Conservation (phyloP, 2,113 vertebrate genomes). For the Ahaetulla prasina region DNA sequence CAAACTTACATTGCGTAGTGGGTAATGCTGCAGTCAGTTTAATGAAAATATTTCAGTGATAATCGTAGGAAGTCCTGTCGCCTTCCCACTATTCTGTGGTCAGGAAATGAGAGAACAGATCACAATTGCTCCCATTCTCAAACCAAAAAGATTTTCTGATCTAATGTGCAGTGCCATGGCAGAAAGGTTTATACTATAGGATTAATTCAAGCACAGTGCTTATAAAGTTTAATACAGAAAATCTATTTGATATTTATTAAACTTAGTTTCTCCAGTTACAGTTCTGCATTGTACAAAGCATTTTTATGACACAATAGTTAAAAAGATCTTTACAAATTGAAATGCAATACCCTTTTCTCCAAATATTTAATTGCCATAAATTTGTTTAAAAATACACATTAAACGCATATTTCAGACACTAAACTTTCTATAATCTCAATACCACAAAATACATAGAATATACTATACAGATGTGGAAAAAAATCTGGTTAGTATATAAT, state of each 20-base stretch:
- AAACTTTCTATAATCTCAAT: conserved; percentile 96
- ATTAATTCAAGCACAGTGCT: conserved; percentile 34
- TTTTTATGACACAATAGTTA: conserved; percentile 85
- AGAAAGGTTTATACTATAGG: neutral
- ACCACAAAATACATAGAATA: conserved; percentile 99
- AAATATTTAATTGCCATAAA: conserved; percentile 87
- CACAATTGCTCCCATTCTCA: neutral
- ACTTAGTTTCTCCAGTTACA: conserved; percentile 85
- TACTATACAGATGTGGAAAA: conserved; percentile 94
- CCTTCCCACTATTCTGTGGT: neutral
- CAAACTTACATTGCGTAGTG: neutral
- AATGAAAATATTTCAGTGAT: neutral
- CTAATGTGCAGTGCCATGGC: fast-evolving
- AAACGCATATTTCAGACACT: conserved; percentile 83
- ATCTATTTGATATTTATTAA: conserved; percentile 88
- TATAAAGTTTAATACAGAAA: conserved; percentile 80
- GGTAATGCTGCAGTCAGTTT: neutral
- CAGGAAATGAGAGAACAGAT: neutral
- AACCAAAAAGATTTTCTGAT: neutral
- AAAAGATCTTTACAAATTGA: conserved; percentile 89
- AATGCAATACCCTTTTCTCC: conserved; percentile 87
- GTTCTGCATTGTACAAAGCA: conserved; percentile 88
- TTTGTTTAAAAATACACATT: conserved; percentile 88
- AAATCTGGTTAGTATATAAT: conserved; percentile 94
- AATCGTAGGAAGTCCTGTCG: neutral